These are phyloP conservation scores for Elgaria multicarinata DNA, from an alignment of 2,113 vertebrate genomes.

Conservation along the genomic window DNA sequence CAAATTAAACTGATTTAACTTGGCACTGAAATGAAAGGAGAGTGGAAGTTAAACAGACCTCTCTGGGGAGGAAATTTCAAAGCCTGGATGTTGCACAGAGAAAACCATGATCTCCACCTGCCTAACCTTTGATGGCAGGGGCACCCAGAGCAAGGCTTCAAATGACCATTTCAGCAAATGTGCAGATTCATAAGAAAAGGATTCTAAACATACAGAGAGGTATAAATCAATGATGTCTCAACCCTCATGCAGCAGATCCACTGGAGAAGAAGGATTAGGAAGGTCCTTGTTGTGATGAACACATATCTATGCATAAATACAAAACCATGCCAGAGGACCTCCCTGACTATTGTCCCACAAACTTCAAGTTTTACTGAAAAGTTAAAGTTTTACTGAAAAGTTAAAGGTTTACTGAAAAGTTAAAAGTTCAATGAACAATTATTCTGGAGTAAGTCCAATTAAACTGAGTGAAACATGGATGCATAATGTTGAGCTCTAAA, in stretches of 20 bases:
- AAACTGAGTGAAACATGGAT: neutral
- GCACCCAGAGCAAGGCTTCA: neutral
- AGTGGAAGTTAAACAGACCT: neutral
- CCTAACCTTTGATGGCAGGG: neutral
- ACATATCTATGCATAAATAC: conserved; percentile 17
- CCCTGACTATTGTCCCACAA: neutral
- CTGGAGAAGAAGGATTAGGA: neutral
- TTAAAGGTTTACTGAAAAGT: neutral
- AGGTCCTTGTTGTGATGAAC: neutral
- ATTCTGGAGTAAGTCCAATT: neutral
- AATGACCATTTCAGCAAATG: neutral
- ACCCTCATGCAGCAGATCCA: neutral
- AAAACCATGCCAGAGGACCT: conserved; percentile 24
- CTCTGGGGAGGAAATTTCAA: neutral
- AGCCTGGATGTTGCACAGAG: neutral
- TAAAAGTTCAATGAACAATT: neutral
- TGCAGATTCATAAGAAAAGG: neutral
- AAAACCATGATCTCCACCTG: neutral
- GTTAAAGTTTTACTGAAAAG: neutral
- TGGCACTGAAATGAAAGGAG: neutral
- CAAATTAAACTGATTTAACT: neutral
- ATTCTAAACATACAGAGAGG: too few species aligned
- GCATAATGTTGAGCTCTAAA: neutral
- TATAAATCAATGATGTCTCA: neutral
- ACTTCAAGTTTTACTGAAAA: neutral